Evolutionary conservation across 2,888 invertebrate species (phyloP), one percentile per base, ranked within the genome.

Genomic region (Brachyptera risi): DNA sequence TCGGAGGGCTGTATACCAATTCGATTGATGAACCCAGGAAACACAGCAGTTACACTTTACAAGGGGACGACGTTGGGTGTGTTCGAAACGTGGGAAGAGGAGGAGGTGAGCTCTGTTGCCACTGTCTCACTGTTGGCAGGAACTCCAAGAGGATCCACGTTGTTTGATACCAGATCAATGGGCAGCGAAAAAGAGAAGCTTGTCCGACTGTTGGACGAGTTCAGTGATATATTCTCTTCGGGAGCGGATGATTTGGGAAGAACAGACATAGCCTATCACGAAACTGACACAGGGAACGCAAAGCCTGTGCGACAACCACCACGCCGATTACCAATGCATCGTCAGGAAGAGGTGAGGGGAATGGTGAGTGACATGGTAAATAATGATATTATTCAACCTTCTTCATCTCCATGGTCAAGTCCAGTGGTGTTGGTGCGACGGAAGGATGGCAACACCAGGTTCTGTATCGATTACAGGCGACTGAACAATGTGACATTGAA

Each of bases 401-500:
- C 7, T 11, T 11, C 11, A 31, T 7, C 7, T 11, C 31, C 31
- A n/a, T 56, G 57, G 57, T 3, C 17, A 3, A 3, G 24, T 11
- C 57, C 57, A 38, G n/a, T 40, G 1, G 17, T 56, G 9, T 15
- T 56, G 13, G 57, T 56, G 3, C 38, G 23, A 9, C 38, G 40
- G 21, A n/a, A 21, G 17, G 31, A 31, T 7, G 5, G 7, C 11
- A 31, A 31, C 7, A 5, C 11, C 24, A 38, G 57, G n/a, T 19
- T 40, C 15, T 37, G 37, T 37, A 5, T 38, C 1, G 57, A 56
- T 13, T 56, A 40, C 44, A 56, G 57, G 17, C 5, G 26, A n/a
- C 23, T 56, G 7, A 56, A 56, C 19, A 15, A 23, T 21, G 19
- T 56, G 9, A 40, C 40, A 9, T 3, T 5, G 2, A 56, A 38